Evolutionary conservation across 2,888 invertebrate species (phyloP), one percentile per base, ranked within the genome.

Genomic region (Mactromeris polynyma): DNA sequence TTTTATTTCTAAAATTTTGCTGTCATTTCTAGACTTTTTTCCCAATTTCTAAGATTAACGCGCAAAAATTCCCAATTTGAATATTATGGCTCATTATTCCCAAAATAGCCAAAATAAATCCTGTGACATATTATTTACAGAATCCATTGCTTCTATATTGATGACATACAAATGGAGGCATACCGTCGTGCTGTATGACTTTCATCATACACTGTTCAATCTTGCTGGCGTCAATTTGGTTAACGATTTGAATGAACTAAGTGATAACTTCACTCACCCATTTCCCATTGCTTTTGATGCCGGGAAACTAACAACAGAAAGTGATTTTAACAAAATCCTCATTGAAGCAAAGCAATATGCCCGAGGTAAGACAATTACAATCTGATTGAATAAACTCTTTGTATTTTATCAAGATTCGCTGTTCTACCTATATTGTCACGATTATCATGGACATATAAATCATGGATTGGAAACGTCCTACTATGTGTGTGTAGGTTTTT

Each of bases 111-210:
- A n/a, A n/a, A n/a, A 51, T n/a, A n/a, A n/a, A n/a, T n/a, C n/a
- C n/a, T n/a, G n/a, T 7, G 46, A 17, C 46, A 1, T 40, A n/a
- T 80, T 14, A 9, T 64, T 58, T 77, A 7, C 77, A 86, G 86
- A 81, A 17, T 86, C 86, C 3, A 33, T 86, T 1, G 38, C 73
- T 0, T 73, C 81, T 0, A 81, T 86, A 38, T 40, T 86, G 81
- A 69, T 36, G 36, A 73, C 81, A 3, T 86, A 86, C 54, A n/a
- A 77, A 36, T 86, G 86, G 86, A 73, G 38, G 26, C 86, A 86
- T 38, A 42, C 54, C 0, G 31, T 64, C 7, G 77, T 86, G 6
- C 26, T 86, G 69, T 86, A 86, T 64, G 86, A 86, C 31, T 81
- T 46, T 42, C 86, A 81, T 26, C 81, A 46, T 38, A 86, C 86